Evolutionary conservation across 2,797 vertebrate genomes (phyloP).

Genomic region (Phoxinus dragarum): DNA sequence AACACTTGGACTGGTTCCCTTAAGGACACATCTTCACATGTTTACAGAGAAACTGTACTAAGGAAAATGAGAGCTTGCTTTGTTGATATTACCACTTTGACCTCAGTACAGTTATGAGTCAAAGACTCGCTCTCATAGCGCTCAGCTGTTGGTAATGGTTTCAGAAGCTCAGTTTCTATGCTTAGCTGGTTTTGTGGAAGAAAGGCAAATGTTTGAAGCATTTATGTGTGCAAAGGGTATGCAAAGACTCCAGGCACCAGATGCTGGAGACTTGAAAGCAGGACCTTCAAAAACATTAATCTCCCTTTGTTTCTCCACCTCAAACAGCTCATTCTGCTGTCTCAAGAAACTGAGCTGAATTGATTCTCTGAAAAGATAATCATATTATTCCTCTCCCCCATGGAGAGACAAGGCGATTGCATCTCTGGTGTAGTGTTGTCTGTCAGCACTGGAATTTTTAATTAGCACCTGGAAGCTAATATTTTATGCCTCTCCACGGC

Average conservation of each 20-base stretch:
- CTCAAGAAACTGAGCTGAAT: conserved; percentile 51
- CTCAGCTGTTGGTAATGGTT: conserved; percentile 10
- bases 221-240: conserved; percentile 30
- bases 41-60: not conserved
- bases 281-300: conserved; percentile 45
- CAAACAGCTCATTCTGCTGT: conserved; percentile 43
- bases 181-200: conserved; percentile 10
- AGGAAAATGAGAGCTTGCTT: not conserved
- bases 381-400: conserved; percentile 50
- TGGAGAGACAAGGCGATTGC: conserved; percentile 54
- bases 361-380: conserved; percentile 55
- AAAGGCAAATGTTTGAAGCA: conserved; percentile 27
- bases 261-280: conserved; percentile 48
- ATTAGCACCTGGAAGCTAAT: conserved; percentile 55
- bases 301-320: conserved; percentile 47
- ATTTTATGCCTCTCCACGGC: conserved; percentile 44
- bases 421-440: conserved; percentile 51
- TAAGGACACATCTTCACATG: not conserved
- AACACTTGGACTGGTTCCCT: conserved; percentile 1
- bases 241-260: conserved; percentile 46
- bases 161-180: not conserved
- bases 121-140: not conserved
- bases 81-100: conserved; percentile 8
- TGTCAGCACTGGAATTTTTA: conserved; percentile 60
- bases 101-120: conserved; percentile 11